These are phyloP conservation scores for Spodoptera litura DNA, from an alignment of 1,140 invertebrate species.

Conservation along the genomic window DNA sequence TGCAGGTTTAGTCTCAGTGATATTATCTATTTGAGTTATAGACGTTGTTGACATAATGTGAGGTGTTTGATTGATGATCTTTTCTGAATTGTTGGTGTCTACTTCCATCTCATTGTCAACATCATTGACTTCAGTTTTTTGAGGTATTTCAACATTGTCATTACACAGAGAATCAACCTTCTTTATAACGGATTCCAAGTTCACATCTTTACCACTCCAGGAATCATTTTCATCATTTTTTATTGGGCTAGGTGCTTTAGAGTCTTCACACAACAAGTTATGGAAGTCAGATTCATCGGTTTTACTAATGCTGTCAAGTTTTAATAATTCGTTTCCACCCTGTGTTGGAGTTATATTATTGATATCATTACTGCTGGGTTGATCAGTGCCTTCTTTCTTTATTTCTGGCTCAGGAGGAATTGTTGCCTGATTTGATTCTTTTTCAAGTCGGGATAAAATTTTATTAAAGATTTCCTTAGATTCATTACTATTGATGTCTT, in stretches of 20 bases:
- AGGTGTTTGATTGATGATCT: background rate
- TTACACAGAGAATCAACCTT: constrained; percentile 89
- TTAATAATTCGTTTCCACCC: background rate
- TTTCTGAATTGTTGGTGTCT: background rate
- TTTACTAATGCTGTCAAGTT: constrained; percentile 44
- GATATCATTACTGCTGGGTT: background rate
- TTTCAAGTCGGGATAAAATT: constrained; percentile 1
- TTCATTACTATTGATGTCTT: background rate
- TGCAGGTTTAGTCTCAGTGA: constrained; percentile 56
- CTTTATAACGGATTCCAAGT: constrained; percentile 93
- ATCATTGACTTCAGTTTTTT: constrained; percentile 51
- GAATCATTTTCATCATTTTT: constrained; percentile 90
- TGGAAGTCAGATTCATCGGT: constrained; percentile 54
- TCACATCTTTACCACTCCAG: constrained; percentile 92
- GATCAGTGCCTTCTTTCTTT: background rate
- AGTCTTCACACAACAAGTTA: constrained; percentile 49
- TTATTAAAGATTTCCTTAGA: background rate
- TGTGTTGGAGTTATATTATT: background rate
- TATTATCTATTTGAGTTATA: constrained; percentile 2
- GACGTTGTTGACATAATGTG: constrained; percentile 13
- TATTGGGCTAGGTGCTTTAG: constrained; percentile 60
- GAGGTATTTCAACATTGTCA: constrained; percentile 66
- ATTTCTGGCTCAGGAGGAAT: background rate
- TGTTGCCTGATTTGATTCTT: background rate
- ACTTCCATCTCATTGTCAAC: background rate